Conservation (phyloP, 2,797 vertebrate species). For the Aplochiton taeniatus region DNA sequence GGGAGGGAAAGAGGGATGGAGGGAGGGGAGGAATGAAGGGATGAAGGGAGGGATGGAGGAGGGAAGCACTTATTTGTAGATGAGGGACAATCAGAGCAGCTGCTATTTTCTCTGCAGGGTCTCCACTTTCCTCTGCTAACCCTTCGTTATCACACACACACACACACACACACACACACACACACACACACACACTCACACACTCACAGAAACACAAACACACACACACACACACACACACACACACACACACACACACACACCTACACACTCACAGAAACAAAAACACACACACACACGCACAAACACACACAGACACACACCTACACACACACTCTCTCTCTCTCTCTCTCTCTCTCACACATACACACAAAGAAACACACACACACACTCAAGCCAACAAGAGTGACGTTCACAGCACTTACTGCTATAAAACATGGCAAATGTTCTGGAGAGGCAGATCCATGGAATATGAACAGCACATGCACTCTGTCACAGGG, state of each 20-base stretch:
- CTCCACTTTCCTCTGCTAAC: constrained; percentile 19
- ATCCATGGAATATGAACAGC: too few relatives aligned
- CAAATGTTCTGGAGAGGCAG: too few relatives aligned
- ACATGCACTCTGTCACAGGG: too few relatives aligned
- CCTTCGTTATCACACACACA: background rate
- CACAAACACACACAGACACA: background rate
- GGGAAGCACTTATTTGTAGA: constrained; percentile 51
- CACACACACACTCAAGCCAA: background rate
- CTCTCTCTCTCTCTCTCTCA: background rate
- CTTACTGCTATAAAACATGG: too few relatives aligned
- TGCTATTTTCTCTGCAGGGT: constrained; percentile 35
- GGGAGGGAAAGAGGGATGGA: background rate
- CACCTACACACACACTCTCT: background rate
- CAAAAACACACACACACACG: background rate
- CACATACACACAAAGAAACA: background rate
- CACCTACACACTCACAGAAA: background rate
- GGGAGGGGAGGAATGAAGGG: background rate
- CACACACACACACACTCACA: background rate
- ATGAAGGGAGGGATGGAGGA: constrained; percentile 10
- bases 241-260: background rate
- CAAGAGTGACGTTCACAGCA: background rate
- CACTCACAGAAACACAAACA: background rate
- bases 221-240: background rate
- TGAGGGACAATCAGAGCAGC: constrained; percentile 47
- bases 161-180: constrained; percentile 8